Evolutionary conservation across 2,113 vertebrate species (phyloP).

Genomic region (Cettia cetti): DNA sequence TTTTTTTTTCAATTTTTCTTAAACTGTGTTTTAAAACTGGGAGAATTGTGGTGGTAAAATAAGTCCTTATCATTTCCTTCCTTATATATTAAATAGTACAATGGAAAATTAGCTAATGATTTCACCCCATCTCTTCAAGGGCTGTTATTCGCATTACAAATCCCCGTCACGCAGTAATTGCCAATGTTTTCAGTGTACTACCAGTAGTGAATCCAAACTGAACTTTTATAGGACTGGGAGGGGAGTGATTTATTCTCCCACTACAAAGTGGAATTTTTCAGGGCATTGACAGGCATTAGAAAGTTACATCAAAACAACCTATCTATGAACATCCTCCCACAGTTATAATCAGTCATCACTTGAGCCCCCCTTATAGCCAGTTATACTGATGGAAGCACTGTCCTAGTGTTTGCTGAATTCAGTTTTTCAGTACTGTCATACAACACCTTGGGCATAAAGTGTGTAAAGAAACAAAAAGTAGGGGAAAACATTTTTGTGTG

Average conservation of each 20-base stretch:
- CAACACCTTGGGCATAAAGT: not conserved
- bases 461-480: not conserved
- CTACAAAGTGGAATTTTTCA: not conserved
- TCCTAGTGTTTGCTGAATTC: not conserved
- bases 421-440: not conserved
- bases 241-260: not conserved
- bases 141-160: not conserved
- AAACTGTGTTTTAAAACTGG: not conserved
- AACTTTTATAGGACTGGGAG: not conserved
- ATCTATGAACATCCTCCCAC: not conserved
- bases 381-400: not conserved
- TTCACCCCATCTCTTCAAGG: not conserved
- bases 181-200: not conserved
- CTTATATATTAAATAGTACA: not conserved
- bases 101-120: not conserved
- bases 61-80: not conserved
- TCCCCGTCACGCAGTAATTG: not conserved
- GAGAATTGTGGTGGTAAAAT: not conserved
- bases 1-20: not conserved
- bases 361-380: rapidly evolving
- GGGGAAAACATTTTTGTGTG: rapidly evolving
- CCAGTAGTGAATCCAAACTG: not conserved
- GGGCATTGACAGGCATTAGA: not conserved
- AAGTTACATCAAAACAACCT: not conserved
- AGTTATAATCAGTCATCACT: not conserved